phyloP scores from a whole-genome alignment of 2,797 vertebrate genomes.

The Chiloscyllium punctatum region DNA sequence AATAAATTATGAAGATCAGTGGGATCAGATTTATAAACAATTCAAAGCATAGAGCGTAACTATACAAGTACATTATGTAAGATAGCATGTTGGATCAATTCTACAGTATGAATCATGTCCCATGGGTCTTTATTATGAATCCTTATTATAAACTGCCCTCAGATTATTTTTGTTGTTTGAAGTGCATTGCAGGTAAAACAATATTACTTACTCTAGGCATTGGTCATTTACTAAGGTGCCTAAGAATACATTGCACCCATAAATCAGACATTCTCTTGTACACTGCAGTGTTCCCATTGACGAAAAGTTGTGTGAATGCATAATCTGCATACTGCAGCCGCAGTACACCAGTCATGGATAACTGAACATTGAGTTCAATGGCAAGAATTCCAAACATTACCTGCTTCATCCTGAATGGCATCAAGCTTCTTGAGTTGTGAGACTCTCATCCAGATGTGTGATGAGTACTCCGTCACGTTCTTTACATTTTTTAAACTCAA shows the following conservation, averaged over 20 bases:
- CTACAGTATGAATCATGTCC: background rate
- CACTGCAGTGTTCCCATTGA: background rate
- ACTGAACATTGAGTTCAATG: background rate
- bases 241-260: background rate
- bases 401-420: background rate
- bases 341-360: background rate
- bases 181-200: background rate
- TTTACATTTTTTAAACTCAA: background rate
- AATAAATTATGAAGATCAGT: background rate
- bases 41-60: background rate
- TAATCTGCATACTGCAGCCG: background rate
- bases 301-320: background rate
- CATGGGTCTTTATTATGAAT: background rate
- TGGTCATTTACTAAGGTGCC: too few relatives aligned
- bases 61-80: background rate
- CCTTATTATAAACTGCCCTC: background rate
- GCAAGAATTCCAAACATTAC: background rate
- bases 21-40: background rate
- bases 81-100: background rate
- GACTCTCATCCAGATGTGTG: too few relatives aligned
- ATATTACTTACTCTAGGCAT: background rate
- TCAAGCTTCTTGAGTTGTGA: background rate
- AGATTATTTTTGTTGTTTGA: background rate
- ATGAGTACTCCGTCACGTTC: background rate
- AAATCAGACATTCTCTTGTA: background rate